Evolutionary conservation across 1,140 invertebrate species (phyloP).

Genomic region (Eufriesea mexicana): DNA sequence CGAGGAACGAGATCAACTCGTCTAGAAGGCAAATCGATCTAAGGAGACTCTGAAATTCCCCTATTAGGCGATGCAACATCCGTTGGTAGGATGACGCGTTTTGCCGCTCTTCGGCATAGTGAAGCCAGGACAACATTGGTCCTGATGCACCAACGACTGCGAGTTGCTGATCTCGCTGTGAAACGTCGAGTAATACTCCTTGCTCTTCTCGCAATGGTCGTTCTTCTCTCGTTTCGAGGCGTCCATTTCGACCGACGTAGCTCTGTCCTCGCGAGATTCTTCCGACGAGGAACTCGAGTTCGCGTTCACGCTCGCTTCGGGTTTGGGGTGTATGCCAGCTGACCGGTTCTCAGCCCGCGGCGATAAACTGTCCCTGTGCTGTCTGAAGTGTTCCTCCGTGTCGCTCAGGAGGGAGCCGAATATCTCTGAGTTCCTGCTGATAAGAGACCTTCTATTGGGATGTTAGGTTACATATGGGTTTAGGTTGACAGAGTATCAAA

Average conservation of each 20-base stretch:
- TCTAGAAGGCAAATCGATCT: not conserved
- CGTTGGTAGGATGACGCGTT: constrained; percentile 72
- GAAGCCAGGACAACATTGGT: constrained; percentile 81
- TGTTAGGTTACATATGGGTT: too few relatives aligned
- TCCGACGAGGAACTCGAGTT: constrained; percentile 64
- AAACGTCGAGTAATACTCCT: constrained; percentile 12
- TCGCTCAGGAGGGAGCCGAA: constrained; percentile 83
- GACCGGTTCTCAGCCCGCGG: constrained; percentile 59
- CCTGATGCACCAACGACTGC: constrained; percentile 70
- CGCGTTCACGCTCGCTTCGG: constrained; percentile 68
- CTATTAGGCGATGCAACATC: constrained; percentile 67
- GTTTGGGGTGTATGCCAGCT: constrained; percentile 52
- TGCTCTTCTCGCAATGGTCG: constrained; percentile 23
- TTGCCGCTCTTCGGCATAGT: constrained; percentile 76
- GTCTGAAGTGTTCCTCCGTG: constrained; percentile 84
- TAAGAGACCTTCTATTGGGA: too few relatives aligned
- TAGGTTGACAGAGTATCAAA: too few relatives aligned
- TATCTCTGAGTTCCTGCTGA: constrained; percentile 78
- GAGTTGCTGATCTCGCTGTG: constrained; percentile 66
- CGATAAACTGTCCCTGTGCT: constrained; percentile 78
- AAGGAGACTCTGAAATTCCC: not conserved
- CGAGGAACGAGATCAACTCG: not conserved
- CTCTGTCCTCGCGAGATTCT: constrained; percentile 52
- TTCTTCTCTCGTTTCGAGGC: constrained; percentile 1
- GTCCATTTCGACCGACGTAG: not conserved